Conservation (phyloP, 2,888 invertebrate species). For the Macrostomum cliftonense region DNA sequence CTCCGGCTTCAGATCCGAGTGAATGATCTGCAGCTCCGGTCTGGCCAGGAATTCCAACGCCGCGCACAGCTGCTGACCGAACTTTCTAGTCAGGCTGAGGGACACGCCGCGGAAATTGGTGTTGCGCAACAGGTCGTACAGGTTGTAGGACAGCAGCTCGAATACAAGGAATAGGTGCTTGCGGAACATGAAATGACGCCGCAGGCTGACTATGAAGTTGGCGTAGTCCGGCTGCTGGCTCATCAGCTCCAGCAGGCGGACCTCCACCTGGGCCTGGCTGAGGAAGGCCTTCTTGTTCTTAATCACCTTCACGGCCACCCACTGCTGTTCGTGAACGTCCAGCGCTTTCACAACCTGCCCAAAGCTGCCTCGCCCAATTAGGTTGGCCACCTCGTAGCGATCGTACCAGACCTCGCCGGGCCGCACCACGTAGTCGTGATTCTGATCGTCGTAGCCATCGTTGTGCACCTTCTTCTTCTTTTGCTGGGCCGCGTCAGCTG, state of each 20-base stretch:
- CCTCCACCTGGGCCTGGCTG: slow-evolving; percentile 99
- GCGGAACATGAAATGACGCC: slow-evolving; percentile 98
- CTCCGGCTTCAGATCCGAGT: slow-evolving; percentile 86
- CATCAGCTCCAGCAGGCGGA: slow-evolving; percentile 97
- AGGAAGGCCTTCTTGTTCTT: slow-evolving; percentile 99
- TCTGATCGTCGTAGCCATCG: slow-evolving; percentile 55
- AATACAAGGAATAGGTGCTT: slow-evolving; percentile 99
- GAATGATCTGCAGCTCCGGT: slow-evolving; percentile 69
- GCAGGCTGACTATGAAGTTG: slow-evolving; percentile 60
- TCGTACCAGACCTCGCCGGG: slow-evolving; percentile 97
- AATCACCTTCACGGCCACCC: slow-evolving; percentile 99
- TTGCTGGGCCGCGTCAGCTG: too few relatives aligned
- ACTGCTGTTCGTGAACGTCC: slow-evolving; percentile 89
- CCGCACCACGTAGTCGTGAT: slow-evolving; percentile 98
- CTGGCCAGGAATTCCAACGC: slow-evolving; percentile 95
- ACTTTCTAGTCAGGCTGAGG: slow-evolving; percentile 95
- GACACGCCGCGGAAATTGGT: slow-evolving; percentile 99
- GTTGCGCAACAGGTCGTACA: slow-evolving; percentile 95
- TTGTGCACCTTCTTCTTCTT: too few relatives aligned
- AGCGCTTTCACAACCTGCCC: slow-evolving; percentile 91
- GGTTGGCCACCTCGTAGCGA: slow-evolving; percentile 93
- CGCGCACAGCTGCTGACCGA: slow-evolving; percentile 97
- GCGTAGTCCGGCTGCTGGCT: slow-evolving; percentile 53
- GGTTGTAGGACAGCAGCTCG: slow-evolving; percentile 94
- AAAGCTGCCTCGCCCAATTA: slow-evolving; percentile 86